A percentile compares a stretch with the other conserved stretches of the same genome.
These are phyloP conservation scores for Caenorhabditis sp. DNA, from an alignment of 2,888 invertebrate genomes.

Conservation along the genomic window DNA sequence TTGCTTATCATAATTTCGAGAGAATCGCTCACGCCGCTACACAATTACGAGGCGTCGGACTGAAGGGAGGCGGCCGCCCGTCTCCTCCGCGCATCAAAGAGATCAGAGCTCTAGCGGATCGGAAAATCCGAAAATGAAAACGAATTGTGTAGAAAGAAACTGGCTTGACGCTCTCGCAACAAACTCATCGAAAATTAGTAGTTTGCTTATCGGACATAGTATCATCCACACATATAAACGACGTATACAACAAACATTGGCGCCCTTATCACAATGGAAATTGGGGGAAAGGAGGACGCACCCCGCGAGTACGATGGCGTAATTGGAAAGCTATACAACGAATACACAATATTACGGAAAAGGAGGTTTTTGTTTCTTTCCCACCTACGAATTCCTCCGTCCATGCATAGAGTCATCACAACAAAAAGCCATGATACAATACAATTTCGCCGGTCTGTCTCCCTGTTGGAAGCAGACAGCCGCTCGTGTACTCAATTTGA, in stretches of 20 bases:
- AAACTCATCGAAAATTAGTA: constrained; percentile 47
- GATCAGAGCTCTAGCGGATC: not conserved
- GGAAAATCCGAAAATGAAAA: not conserved
- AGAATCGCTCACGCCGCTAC: constrained; percentile 59
- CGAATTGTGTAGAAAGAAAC: not conserved
- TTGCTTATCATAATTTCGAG: constrained; percentile 60
- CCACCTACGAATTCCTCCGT: not conserved
- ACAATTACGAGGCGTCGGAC: constrained; percentile 58
- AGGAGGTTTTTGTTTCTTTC: constrained; percentile 34
- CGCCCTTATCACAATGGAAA: constrained; percentile 46
- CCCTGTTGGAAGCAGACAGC: no score
- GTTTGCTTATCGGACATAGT: constrained; percentile 32
- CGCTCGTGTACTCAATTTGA: no score
- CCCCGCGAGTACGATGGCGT: constrained; percentile 39
- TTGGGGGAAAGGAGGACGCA: constrained; percentile 29
- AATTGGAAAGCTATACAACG: constrained; percentile 33
- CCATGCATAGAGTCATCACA: constrained; percentile 29
- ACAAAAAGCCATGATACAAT: constrained; percentile 32
- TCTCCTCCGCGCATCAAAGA: not conserved
- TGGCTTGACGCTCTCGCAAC: constrained; percentile 20
- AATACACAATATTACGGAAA: constrained; percentile 17
- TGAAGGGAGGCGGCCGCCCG: not conserved
- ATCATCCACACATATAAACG: constrained; percentile 10
- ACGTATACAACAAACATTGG: constrained; percentile 49
- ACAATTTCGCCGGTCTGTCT: constrained; percentile 6